A percentile compares a stretch with the other conserved stretches of the same genome.
phyloP scores from a whole-genome alignment of 2,888 invertebrate genomes.

The Drosophila engyochracea region DNA sequence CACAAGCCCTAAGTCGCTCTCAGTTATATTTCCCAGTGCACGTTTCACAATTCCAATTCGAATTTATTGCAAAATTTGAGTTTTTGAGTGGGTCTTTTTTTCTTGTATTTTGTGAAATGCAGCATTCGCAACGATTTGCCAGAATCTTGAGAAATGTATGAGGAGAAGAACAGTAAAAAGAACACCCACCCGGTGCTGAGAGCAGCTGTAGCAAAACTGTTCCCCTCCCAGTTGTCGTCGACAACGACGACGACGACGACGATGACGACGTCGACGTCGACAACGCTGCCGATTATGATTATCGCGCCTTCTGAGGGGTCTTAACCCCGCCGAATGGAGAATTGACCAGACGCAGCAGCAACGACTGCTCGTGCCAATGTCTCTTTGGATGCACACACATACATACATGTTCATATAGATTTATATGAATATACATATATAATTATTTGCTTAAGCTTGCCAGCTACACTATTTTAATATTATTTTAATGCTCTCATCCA shows the following conservation, averaged over 20 bases:
- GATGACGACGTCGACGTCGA: conserved; percentile 17
- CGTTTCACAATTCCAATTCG: not conserved
- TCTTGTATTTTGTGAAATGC: not conserved
- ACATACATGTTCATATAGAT: conserved; percentile 28
- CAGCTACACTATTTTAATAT: conserved; percentile 27
- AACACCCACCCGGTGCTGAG: conserved; percentile 12
- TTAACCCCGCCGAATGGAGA: conserved; percentile 75
- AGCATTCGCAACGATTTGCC: not conserved
- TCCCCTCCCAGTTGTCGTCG: conserved; percentile 24
- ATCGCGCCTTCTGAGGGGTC: conserved; percentile 81
- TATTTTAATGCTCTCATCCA: conserved; percentile 1
- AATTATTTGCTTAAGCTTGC: conserved; percentile 1
- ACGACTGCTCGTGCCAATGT: conserved; percentile 44
- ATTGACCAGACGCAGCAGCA: conserved; percentile 54
- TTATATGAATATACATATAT: conserved; percentile 4
- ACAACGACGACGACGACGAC: conserved; percentile 23
- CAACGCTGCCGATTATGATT: conserved; percentile 76
- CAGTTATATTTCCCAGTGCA: not conserved
- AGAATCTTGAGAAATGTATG: not conserved
- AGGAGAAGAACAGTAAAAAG: not conserved
- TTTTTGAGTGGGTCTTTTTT: not conserved
- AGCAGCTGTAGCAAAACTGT: conserved; percentile 25
- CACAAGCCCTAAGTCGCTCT: not conserved
- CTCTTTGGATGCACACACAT: conserved; percentile 19
- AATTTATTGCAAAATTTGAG: not conserved